Percentiles rank a stretch among this genome's conserved stretches.
Evolutionary conservation across 2,797 vertebrate species (phyloP).

Genomic region (Eptatretus atami): DNA sequence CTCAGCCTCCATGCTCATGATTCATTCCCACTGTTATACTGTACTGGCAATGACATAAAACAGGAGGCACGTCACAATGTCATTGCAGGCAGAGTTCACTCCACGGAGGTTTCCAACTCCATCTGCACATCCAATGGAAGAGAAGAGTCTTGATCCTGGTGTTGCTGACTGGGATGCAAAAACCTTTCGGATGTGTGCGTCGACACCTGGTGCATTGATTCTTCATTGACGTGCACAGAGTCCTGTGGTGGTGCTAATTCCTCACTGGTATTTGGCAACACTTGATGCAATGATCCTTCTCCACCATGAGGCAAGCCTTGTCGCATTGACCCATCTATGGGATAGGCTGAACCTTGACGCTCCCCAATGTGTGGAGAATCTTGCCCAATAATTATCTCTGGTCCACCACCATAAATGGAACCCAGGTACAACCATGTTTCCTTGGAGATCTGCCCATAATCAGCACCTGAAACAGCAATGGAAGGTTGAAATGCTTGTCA

Average conservation of each 20-base stretch:
- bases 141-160: too few relatives aligned
- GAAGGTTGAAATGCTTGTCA: neutral
- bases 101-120: too few relatives aligned
- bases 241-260: slow-evolving; percentile 8
- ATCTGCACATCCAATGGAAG: too few relatives aligned
- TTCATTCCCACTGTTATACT: too few relatives aligned
- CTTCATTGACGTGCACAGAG: too few relatives aligned
- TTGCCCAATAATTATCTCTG: slow-evolving; percentile 66
- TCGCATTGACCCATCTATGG: slow-evolving; percentile 68
- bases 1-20: too few relatives aligned
- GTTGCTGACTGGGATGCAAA: too few relatives aligned
- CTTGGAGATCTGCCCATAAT: slow-evolving; percentile 90
- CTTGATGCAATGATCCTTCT: slow-evolving; percentile 15
- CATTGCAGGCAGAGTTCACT: too few relatives aligned
- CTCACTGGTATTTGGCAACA: slow-evolving; percentile 5
- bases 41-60: too few relatives aligned
- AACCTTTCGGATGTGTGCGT: too few relatives aligned
- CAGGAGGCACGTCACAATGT: too few relatives aligned
- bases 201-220: too few relatives aligned
- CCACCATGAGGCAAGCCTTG: slow-evolving; percentile 66
- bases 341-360: slow-evolving; percentile 30
- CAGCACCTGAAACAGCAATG: slow-evolving; percentile 29
- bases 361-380: slow-evolving; percentile 15
- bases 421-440: slow-evolving; percentile 72
- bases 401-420: slow-evolving; percentile 49